Percentiles rank a stretch among this genome's conserved stretches.
Evolutionary conservation across 2,113 vertebrate species (phyloP).

Genomic region (Notothenia rossii): DNA sequence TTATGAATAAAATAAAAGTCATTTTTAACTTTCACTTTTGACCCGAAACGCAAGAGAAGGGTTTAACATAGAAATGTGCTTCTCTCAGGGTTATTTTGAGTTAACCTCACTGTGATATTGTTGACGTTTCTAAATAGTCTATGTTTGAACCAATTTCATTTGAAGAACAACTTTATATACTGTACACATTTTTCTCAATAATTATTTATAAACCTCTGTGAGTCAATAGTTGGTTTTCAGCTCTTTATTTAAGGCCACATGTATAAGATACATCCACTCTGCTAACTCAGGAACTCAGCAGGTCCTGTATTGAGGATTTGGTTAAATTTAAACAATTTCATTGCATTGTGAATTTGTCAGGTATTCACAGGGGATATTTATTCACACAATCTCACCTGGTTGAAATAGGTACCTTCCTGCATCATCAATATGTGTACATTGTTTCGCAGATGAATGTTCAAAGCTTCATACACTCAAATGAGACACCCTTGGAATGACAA

Average conservation of each 20-base stretch:
- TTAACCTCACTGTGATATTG: not conserved
- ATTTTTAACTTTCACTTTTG: too few relatives aligned
- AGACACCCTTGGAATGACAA: not conserved
- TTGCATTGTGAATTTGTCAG: not conserved
- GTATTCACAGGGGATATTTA: constrained; percentile 8
- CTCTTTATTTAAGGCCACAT: too few relatives aligned
- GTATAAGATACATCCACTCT: too few relatives aligned
- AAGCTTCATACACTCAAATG: too few relatives aligned
- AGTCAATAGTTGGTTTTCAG: too few relatives aligned
- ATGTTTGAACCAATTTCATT: not conserved
- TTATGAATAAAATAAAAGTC: too few relatives aligned
- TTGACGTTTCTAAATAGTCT: not conserved
- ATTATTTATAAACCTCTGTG: not conserved
- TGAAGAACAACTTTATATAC: too few relatives aligned
- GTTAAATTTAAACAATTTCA: constrained; percentile 34
- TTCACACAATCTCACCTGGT: constrained; percentile 24
- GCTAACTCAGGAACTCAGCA: not conserved
- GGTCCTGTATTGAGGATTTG: constrained; percentile 2
- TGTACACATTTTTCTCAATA: not conserved
- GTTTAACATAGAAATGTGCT: not conserved
- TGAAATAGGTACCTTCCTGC: not conserved
- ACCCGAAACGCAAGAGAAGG: too few relatives aligned
- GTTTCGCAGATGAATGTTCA: not conserved
- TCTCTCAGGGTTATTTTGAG: not conserved
- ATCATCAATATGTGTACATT: constrained; percentile 3